These are phyloP conservation scores for Psilopogon haemacephalus DNA, from an alignment of 2,113 vertebrate genomes.

Conservation along the genomic window DNA sequence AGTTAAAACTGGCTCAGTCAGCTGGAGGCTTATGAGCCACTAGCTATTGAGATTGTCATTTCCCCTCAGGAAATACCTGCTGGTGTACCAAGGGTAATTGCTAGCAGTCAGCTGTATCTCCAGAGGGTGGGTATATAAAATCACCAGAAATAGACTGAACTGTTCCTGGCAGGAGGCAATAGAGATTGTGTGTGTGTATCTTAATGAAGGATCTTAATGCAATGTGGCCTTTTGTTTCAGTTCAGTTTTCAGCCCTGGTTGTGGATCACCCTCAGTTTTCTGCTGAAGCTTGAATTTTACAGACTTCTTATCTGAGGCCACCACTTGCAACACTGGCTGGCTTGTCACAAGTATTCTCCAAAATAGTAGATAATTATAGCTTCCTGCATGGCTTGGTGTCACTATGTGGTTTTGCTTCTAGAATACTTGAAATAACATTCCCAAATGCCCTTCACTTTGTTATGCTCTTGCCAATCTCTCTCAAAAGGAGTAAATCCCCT, in stretches of 20 bases:
- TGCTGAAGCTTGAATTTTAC: slow-evolving; percentile 38
- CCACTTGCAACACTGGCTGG: slow-evolving; percentile 16
- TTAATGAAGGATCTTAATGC: slow-evolving; percentile 45
- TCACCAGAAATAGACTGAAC: slow-evolving; percentile 45
- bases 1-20: slow-evolving; percentile 50
- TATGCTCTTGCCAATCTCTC: not conserved
- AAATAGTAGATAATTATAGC: slow-evolving; percentile 43
- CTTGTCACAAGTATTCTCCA: slow-evolving; percentile 38
- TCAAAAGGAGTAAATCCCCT: not conserved
- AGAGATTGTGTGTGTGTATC: slow-evolving; percentile 2
- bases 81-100: slow-evolving; percentile 68
- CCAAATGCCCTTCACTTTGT: slow-evolving; percentile 22
- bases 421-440: slow-evolving; percentile 44
- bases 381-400: slow-evolving; percentile 26
- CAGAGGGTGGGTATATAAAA: slow-evolving; percentile 46
- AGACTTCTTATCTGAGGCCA: slow-evolving; percentile 30
- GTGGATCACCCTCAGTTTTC: slow-evolving; percentile 32
- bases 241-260: slow-evolving; percentile 11
- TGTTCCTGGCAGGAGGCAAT: slow-evolving; percentile 14
- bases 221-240: slow-evolving; percentile 42
- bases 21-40: slow-evolving; percentile 37
- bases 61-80: slow-evolving; percentile 69
- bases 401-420: slow-evolving; percentile 30
- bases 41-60: slow-evolving; percentile 54
- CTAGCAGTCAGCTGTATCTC: slow-evolving; percentile 51